Evolutionary conservation across 2,113 vertebrate genomes (phyloP), one percentile per base, ranked within the genome.

Genomic region (Onychostruthus taczanowskii): DNA sequence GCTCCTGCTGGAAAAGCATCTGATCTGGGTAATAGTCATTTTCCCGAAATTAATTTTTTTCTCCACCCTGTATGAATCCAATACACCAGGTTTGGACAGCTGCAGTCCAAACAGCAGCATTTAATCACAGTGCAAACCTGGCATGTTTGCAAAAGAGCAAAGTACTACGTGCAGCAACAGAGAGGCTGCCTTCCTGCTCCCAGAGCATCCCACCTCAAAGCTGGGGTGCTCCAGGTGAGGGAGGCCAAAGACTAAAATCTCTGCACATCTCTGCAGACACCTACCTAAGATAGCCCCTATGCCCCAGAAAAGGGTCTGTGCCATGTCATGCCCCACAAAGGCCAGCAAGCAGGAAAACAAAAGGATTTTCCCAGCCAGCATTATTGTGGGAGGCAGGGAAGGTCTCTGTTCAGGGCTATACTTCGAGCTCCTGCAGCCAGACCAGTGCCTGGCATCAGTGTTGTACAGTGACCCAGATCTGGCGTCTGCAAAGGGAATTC

Each of bases 121-220:
- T 94, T 94, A 92, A 94, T 82, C 78, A 88, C 58, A 89, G 85
- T 13, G 70, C 83, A 85, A 76, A 68, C 39, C 76, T 87, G 81
- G 84, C 81, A 49, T 21, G 59, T 84, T 91, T 93, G 94, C 68
- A 73, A 56, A 72, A 72, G 67, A 88, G 78, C 76, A 47, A 41
- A 92, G 85, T 14, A 12, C 43, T 52, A 37, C 0, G 2, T 9
- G 63, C 79, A 62, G 89, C 77, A 70, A 27, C 43, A 44, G 67
- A 72, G 53, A 1, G 0, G 59, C 46, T 61, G 55, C 76, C 19
- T 52, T 31, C 39, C 72, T 14, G 33, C 76, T 52, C 44, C 58
- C 41, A 35, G 23, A 83, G 78, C 66, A 31, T 19, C 6, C 2
- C 41, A 6, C 46, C 83, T 33, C 49, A 18, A 6, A 13, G 21